Evolutionary conservation across 2,113 vertebrate species (phyloP).

Genomic region (Cyphomyrus discorhynchus): DNA sequence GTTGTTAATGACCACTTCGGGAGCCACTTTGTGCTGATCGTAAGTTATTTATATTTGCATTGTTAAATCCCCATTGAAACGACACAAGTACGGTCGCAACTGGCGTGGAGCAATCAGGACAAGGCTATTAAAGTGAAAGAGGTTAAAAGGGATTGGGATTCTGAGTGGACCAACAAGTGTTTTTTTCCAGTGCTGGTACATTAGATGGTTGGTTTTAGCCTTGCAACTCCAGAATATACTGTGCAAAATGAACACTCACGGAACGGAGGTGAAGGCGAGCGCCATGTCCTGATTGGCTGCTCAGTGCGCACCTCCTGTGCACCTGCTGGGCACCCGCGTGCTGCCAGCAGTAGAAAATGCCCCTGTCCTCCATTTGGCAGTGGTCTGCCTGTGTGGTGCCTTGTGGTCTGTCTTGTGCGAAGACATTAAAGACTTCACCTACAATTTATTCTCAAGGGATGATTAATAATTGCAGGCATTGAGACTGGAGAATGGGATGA

Average conservation of each 20-base stretch:
- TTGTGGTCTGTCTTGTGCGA: not conserved
- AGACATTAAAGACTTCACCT: not conserved
- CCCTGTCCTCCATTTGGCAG: not conserved
- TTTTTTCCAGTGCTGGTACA: not conserved
- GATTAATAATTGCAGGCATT: not conserved
- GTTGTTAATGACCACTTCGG: not conserved
- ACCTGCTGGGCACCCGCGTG: not conserved
- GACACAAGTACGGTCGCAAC: not conserved
- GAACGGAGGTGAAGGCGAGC: not conserved
- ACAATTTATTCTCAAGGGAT: not conserved
- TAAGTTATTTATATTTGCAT: not conserved
- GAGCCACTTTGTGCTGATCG: not conserved
- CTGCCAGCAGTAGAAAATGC: not conserved
- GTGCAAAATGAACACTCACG: not conserved
- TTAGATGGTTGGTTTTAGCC: not conserved
- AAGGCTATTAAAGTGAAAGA: not conserved
- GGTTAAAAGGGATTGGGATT: not conserved
- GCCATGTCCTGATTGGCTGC: not conserved
- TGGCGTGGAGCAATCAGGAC: not conserved
- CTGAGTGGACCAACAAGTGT: not conserved
- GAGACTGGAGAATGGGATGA: not conserved
- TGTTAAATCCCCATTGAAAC: not conserved
- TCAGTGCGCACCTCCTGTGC: not conserved
- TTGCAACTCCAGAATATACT: not conserved
- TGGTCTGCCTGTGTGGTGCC: not conserved